A percentile compares a stretch with the other conserved stretches of the same genome.
Conservation (phyloP, 2,113 vertebrate genomes). For the Sitta europaea region DNA sequence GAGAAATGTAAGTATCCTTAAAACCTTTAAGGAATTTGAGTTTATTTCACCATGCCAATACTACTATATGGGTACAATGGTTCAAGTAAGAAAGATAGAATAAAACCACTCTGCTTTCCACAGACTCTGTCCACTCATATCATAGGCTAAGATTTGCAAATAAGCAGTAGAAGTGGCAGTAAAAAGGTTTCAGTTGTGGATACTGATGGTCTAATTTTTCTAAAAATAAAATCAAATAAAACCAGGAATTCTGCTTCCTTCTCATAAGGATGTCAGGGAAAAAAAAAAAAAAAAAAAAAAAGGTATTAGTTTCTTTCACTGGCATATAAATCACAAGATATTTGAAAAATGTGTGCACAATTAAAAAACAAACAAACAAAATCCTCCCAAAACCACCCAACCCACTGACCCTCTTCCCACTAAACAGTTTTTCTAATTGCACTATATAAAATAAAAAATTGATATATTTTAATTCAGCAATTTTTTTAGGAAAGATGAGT, state of each 20-base stretch:
- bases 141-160: neutral
- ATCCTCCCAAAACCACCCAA: neutral
- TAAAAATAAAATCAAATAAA: neutral
- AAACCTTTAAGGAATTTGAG: neutral
- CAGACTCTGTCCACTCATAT: neutral
- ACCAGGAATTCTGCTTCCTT: neutral
- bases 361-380: neutral
- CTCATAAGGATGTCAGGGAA: neutral
- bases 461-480: neutral
- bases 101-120: rapidly evolving
- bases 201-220: neutral
- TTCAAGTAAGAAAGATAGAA: neutral
- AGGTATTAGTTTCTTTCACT: neutral
- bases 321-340: neutral
- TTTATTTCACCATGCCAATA: neutral
- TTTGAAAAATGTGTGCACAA: neutral
- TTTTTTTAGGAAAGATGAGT: neutral
- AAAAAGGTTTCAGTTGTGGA: neutral
- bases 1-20: neutral
- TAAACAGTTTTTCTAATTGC: neutral
- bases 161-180: neutral
- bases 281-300: neutral
- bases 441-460: neutral
- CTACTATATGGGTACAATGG: neutral
- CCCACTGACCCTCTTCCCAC: neutral